Evolutionary conservation across 2,888 invertebrate genomes (phyloP).

Genomic region (Synergus japonicus): DNA sequence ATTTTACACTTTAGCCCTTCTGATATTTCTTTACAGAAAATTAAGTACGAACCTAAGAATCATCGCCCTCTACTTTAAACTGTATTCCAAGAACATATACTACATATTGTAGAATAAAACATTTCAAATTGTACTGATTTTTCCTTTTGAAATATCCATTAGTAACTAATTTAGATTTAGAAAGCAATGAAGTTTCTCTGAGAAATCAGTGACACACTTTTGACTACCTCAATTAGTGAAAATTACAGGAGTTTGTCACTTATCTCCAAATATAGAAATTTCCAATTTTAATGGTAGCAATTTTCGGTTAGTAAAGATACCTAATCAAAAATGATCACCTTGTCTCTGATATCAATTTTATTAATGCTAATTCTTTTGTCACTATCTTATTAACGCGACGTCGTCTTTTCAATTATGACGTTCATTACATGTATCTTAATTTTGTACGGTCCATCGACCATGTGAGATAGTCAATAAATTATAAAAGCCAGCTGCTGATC

Average conservation of each 20-base stretch:
- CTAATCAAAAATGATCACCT: not conserved
- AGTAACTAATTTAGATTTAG: no score
- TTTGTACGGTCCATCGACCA: constrained; percentile 32
- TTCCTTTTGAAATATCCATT: no score
- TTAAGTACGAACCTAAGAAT: constrained; percentile 9
- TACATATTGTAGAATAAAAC: no score
- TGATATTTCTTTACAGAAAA: constrained; percentile 11
- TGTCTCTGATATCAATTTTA: constrained; percentile 1
- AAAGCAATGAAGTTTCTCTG: no score
- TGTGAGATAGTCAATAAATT: constrained; percentile 27
- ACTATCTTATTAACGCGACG: not conserved
- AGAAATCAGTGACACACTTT: no score
- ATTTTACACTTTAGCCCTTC: constrained; percentile 28
- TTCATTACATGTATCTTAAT: not conserved
- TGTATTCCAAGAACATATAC: not conserved
- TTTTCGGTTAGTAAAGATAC: not conserved
- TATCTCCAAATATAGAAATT: no score
- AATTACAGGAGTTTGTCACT: no score
- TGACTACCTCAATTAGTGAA: no score
- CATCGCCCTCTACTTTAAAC: not conserved
- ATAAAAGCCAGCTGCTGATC: constrained; percentile 39
- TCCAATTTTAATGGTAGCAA: not conserved
- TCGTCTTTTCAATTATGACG: constrained; percentile 17
- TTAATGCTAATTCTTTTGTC: not conserved
- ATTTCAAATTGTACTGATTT: no score